Conservation (phyloP, 2,797 vertebrate species). For the Cyclopterus lumpus region DNA sequence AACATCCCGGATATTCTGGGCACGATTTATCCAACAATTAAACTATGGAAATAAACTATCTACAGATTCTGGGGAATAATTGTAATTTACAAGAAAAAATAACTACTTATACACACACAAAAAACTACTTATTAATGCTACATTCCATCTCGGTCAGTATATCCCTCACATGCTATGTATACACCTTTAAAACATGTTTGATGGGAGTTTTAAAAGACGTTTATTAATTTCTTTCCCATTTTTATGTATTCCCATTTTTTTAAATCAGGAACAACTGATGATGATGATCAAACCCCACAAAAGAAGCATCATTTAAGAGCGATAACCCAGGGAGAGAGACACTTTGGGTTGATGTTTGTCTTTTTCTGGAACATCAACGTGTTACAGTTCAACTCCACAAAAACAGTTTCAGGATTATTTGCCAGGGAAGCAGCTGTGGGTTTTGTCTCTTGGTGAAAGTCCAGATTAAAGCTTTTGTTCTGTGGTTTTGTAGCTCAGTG, state of each 20-base stretch:
- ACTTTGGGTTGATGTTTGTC: constrained; percentile 1
- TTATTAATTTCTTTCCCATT: not conserved
- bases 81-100: not conserved
- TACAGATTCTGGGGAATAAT: not conserved
- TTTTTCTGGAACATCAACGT: constrained; percentile 8
- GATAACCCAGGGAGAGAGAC: not conserved
- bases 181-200: not conserved
- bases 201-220: not conserved
- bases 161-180: too few species aligned
- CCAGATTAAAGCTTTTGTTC: constrained; percentile 71
- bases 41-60: not conserved
- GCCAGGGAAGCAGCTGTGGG: constrained; percentile 40
- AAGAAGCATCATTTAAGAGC: not conserved
- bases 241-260: not conserved
- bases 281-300: not conserved
- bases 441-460: constrained; percentile 55
- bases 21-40: not conserved
- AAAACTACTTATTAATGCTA: not conserved
- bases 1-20: not conserved
- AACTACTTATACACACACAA: not conserved
- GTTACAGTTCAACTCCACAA: constrained; percentile 34
- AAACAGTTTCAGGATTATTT: constrained; percentile 50
- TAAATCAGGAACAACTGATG: not conserved
- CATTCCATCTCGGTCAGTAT: not conserved
- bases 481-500: constrained; percentile 49